phyloP scores from a whole-genome alignment of 2,888 invertebrate species.

The Leptopilina syphax region DNA sequence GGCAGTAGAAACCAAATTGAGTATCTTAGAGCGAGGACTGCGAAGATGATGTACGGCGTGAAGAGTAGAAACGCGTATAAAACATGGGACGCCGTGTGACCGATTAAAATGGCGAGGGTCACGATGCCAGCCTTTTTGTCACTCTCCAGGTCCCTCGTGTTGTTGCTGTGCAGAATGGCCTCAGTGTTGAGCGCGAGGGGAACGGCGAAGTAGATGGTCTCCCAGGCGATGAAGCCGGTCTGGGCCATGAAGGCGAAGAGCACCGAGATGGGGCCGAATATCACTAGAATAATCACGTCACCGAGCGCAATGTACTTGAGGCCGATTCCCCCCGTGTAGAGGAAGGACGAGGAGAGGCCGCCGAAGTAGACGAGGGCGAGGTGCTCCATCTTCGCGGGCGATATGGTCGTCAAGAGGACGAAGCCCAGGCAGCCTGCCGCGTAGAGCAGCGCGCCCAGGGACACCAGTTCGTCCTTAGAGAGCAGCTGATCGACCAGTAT shows the following conservation, averaged over 20 bases:
- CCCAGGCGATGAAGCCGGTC: conserved; percentile 93
- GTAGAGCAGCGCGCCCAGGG: conserved; percentile 92
- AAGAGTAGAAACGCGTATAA: conserved; percentile 93
- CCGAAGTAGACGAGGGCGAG: conserved; percentile 96
- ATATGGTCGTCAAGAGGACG: conserved; percentile 85
- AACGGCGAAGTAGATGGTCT: conserved; percentile 94
- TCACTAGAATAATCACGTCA: conserved; percentile 92
- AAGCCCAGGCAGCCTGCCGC: conserved; percentile 91
- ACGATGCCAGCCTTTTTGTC: conserved; percentile 95
- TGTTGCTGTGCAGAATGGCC: conserved; percentile 96
- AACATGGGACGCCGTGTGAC: conserved; percentile 93
- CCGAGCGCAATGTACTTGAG: conserved; percentile 97
- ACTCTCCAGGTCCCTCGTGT: conserved; percentile 93
- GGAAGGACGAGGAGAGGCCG: conserved; percentile 94
- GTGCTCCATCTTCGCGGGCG: conserved; percentile 96
- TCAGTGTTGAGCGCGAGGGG: conserved; percentile 96
- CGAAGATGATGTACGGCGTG: conserved; percentile 93
- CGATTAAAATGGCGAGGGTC: conserved; percentile 95
- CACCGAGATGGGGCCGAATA: conserved; percentile 96
- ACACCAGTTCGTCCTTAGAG: conserved; percentile 88
- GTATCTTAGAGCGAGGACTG: conserved; percentile 90
- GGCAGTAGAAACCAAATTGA: conserved; percentile 94
- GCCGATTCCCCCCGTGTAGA: conserved; percentile 98
- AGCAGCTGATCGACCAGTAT: conserved; percentile 96
- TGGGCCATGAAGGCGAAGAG: conserved; percentile 96